Evolutionary conservation across 2,888 invertebrate genomes (phyloP).

Genomic region (Limnephilus marmoratus): DNA sequence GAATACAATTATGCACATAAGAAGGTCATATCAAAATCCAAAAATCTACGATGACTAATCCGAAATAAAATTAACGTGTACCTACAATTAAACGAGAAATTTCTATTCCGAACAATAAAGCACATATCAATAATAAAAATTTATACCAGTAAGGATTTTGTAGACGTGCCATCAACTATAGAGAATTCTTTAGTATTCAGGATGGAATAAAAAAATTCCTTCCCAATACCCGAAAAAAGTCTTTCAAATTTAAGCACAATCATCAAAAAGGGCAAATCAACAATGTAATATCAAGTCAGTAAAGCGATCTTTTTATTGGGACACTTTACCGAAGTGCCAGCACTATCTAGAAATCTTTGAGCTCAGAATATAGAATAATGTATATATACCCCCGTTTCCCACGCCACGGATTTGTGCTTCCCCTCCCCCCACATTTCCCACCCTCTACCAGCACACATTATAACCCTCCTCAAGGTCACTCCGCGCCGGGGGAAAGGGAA

Average conservation of each 20-base stretch:
- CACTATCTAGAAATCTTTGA: background rate
- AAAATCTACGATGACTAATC: too few relatives aligned
- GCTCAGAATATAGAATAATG: background rate
- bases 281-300: background rate
- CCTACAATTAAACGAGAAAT: background rate
- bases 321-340: background rate
- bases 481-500: background rate
- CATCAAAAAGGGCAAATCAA: background rate
- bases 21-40: too few relatives aligned
- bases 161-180: background rate
- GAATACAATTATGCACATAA: too few relatives aligned
- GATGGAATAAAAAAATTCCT: background rate
- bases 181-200: background rate
- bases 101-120: background rate
- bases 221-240: background rate
- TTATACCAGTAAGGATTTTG: background rate
- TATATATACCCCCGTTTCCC: background rate
- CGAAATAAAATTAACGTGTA: too few relatives aligned
- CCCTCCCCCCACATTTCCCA: background rate
- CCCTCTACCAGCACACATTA: background rate
- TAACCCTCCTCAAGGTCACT: slow-evolving; percentile 2
- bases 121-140: background rate
- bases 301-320: background rate
- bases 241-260: background rate
- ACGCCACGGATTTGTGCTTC: background rate